Base-by-base conservation (phyloP, 2,888 invertebrate genomes). In the Sphaerophoria rueppellii region DNA sequence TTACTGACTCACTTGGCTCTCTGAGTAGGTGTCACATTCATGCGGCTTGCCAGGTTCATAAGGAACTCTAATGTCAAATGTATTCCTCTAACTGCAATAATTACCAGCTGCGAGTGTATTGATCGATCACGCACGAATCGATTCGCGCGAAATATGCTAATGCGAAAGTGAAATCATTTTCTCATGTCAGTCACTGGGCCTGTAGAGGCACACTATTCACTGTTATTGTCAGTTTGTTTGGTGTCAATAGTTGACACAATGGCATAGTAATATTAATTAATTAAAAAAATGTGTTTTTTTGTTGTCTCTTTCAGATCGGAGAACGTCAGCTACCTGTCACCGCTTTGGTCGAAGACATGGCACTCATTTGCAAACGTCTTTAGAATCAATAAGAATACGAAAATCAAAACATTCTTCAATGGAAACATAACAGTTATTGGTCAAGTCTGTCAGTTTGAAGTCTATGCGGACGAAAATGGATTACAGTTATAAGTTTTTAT, bases 401-500 rank as follows among this genome's bases (percentile, higher is more conserved):
- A 83, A 75, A 77, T 12, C 24, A 67, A 50, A 86, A 79, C 60
- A 73, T 73, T 77, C 81, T 85, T 78, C 85, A 87, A 87, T 87
- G 87, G 87, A 83, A 85, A 85, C 87, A 87, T 87, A 87, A 78
- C 85, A 85, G 85, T 87, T 86, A 83, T 85, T 85, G 85, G 76
- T 85, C 73, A 76, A 73, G 58, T 77, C 81, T 77, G 85, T 81
- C 85, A 77, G 76, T 85, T 85, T 81, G 81, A 85, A 81, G 90
- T 90, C 88, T 88, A 87, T 88, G 24, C 24, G 88, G 88, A 87
- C 89, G 86, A 90, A 89, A 89, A 90, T 90, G 90, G 89, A 90
- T 90, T 89, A 90, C 90, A 90, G 90, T 89, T 90, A 90, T 90
- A 90, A 89, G 89, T 89, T 90, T 89, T 89, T 90, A 90, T 90